Base-by-base conservation (phyloP, 2,888 invertebrate genomes). In the Papilio elwesi region DNA sequence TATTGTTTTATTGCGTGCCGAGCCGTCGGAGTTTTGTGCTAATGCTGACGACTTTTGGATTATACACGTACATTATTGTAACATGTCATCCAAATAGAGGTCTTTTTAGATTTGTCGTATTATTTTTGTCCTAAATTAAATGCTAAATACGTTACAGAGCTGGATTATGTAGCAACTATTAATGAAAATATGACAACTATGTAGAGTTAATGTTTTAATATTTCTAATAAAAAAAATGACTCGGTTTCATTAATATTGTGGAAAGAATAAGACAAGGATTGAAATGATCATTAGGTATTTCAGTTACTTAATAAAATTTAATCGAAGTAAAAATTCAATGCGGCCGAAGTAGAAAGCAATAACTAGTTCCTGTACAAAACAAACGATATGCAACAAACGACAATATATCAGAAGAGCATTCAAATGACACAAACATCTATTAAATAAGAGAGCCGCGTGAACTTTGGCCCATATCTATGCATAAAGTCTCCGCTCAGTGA, bases 1-100 rank as follows among this genome's bases (percentile, higher is more conserved):
- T 91, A 90, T 89, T 88, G 86, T 90, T 90, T 90, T 90, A 91
- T 90, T 87, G 83, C 87, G 83, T 86, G 87, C 87, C 78, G 79
- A 70, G 52, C 53, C 16, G 57, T 70, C 65, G 81, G 79, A 80
- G 78, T 77, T 75, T 76, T 82, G 82, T 83, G 83, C 79, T 85
- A 85, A 87, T 85, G 82, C 75, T 79, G 81, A 83, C 83, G 78
- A 75, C 75, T 68, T 75, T 68, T 73, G 74, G 67, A 76, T 78
- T 75, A 73, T 4, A 26, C 74, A 48, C 67, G 75, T n/a, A 59
- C 38, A 59, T 38, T 59, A 59, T 11, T 26, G 26, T 55, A 12
- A 55, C 26, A 55, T 55, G 55, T 55, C 26, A 5, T 13, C n/a
- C 12, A 0, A n/a, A n/a, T 4, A 51, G n/a, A 6, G 7, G n/a